Evolutionary conservation across 2,888 invertebrate species (phyloP), one percentile per base, ranked within the genome.

Genomic region (Dolichopus griseipennis): DNA sequence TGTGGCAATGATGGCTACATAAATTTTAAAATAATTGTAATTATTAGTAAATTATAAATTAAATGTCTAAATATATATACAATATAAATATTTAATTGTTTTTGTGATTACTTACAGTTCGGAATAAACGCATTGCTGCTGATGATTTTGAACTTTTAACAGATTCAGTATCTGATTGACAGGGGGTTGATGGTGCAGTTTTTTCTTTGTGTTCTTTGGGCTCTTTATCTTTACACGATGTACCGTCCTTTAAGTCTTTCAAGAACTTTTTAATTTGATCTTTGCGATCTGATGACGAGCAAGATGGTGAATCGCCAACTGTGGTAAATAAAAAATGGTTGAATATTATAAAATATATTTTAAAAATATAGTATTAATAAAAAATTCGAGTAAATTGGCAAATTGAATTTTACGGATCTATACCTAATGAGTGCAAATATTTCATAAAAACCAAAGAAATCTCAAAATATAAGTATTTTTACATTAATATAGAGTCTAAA

Each of bases 231-330:
- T 79, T 78, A 72, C 75, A 77, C 15, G 79, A 76, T 15, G 77
- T 77, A 43, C 78, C 77, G 15, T 79, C 77, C 34, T 80, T 80
- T 8, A 81, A 79, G 68, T 81, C 81, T 74, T 81, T 81, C 41
- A 81, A 78, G 72, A 81, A 81, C 72, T 81, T 81, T 70, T 81
- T 81, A 41, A 81, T 81, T 70, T 81, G 81, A 69, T 81, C 81
- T 68, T 78, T 81, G 12, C 81, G 77, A 73, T 81, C 81, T 37
- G 74, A 68, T 67, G 74, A 73, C 33, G 76, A 67, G 68, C 70
- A 69, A 67, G 70, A 72, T 22, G 73, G 73, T 21, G 73, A 73
- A 66, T 71, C 71, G 12, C 67, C 70, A 65, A 71, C 72, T 71
- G 61, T 27, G 27, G 2, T 27, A 27, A 27, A 27, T 27, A 27